phyloP scores from a whole-genome alignment of 1,140 invertebrate genomes.

The Forficula auricularia region DNA sequence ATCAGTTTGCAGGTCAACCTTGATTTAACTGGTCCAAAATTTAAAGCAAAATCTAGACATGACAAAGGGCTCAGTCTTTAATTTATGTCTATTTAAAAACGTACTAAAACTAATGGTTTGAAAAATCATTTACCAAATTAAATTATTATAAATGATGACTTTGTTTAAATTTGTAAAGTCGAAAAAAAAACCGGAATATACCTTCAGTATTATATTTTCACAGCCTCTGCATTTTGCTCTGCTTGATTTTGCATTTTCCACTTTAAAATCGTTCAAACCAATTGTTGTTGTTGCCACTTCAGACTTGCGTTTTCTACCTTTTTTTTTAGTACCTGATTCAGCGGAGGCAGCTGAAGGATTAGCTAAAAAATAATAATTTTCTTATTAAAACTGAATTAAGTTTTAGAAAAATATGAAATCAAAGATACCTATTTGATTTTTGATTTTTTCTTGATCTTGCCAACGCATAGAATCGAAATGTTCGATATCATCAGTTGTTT shows the following conservation, averaged over 20 bases:
- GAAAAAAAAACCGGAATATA: too few relatives aligned
- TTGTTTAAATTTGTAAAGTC: too few relatives aligned
- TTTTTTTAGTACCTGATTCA: constrained; percentile 10
- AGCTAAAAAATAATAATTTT: constrained; percentile 2
- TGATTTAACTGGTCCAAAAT: too few relatives aligned
- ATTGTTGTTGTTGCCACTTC: constrained; percentile 18
- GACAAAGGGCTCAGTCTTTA: too few relatives aligned
- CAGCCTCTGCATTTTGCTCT: constrained; percentile 68
- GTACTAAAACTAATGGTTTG: too few relatives aligned
- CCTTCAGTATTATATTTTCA: constrained; percentile 70
- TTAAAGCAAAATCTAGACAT: too few relatives aligned
- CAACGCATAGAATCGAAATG: constrained; percentile 68
- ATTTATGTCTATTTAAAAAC: too few relatives aligned
- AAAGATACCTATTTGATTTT: constrained; percentile 45
- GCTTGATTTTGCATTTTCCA: constrained; percentile 81
- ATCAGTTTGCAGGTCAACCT: too few relatives aligned
- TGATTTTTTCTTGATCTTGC: constrained; percentile 74
- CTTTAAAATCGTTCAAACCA: constrained; percentile 46
- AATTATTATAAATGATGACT: too few relatives aligned
- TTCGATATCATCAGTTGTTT: constrained; percentile 56
- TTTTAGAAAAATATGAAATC: too few relatives aligned
- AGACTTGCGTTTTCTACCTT: constrained; percentile 28
- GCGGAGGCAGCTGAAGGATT: constrained; percentile 7
- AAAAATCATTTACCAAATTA: too few relatives aligned
- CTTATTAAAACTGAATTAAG: too few relatives aligned